Evolutionary conservation across 1,140 invertebrate genomes (phyloP), one percentile per base, ranked within the genome.

Genomic region (Procambarus clarkii): DNA sequence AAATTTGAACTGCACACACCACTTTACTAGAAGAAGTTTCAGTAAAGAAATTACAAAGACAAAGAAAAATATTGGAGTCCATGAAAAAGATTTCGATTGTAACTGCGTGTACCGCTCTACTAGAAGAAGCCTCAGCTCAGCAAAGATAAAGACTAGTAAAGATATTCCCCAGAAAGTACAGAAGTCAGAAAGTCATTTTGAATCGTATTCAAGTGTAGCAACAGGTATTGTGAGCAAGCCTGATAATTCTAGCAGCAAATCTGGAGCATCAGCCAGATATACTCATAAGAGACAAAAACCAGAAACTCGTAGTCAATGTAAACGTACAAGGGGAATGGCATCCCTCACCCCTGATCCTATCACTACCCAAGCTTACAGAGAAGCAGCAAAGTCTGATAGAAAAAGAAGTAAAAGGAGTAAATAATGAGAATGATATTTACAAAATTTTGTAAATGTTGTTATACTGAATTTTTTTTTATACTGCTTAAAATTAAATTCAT

Each of bases 321-420:
- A 92, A 48, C 82, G 91, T 24, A 92, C 91, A 48, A 64, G 86
- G 18, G 58, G 88, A 34, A 74, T 88, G 91, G 86, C 91, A n/a
- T 92, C 91, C 0, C 91, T 88, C 21, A 92, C 86, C 60, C 86
- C 91, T 79, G 80, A 79, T 60, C 64, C 85, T 48, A 64, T 45
- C 5, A 88, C 84, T 58, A 79, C 18, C 4, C 24, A 82, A 58
- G 15, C 79, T 34, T 11, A 69, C 8, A 24, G 60, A n/a, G 7
- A 13, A 50, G 71, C 79, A 46, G 18, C 24, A 58, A 89, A 76
- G 50, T 69, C 79, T 8, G 74, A 44, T 71, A 60, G 18, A 18
- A 89, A 83, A 45, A 76, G 50, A 74, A 69, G 74, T 54, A 82
- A 45, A 76, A 81, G 24, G 15, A 79, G 46, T 21, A 71, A 64